Conservation (phyloP, 2,888 invertebrate genomes). For the Diaperis boleti region DNA sequence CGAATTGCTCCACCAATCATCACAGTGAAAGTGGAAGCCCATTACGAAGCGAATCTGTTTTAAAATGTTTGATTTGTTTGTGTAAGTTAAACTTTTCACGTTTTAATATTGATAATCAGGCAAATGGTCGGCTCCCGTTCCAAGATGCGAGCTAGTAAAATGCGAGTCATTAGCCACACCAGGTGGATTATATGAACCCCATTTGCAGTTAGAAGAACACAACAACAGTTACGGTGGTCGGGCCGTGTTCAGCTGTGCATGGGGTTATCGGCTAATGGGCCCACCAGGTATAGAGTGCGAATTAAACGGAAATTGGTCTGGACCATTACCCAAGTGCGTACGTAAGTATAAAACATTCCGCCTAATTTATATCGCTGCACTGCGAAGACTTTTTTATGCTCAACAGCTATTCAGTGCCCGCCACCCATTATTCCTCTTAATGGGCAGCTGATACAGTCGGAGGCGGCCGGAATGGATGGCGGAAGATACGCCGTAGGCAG, state of each 20-base stretch:
- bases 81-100: no score
- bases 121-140: constrained; percentile 82
- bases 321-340: constrained; percentile 79
- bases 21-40: no score
- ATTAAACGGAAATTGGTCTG: constrained; percentile 84
- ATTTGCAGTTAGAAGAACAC: constrained; percentile 81
- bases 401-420: constrained; percentile 84
- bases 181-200: constrained; percentile 76
- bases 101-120: constrained; percentile 68
- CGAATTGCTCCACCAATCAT: no score
- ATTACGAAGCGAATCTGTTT: no score
- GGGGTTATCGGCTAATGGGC: constrained; percentile 84
- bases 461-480: constrained; percentile 68
- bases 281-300: constrained; percentile 84
- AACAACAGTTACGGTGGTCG: constrained; percentile 86
- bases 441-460: constrained; percentile 73
- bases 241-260: constrained; percentile 85
- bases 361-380: constrained; percentile 4
- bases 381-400: constrained; percentile 33
- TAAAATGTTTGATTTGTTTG: no score
- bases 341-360: constrained; percentile 69
- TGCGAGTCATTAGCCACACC: constrained; percentile 79
- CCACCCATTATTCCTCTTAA: constrained; percentile 80
- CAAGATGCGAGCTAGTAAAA: constrained; percentile 81
- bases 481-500: constrained; percentile 83